These are phyloP conservation scores for Progne subis DNA, from an alignment of 2,113 vertebrate species.

Conservation along the genomic window DNA sequence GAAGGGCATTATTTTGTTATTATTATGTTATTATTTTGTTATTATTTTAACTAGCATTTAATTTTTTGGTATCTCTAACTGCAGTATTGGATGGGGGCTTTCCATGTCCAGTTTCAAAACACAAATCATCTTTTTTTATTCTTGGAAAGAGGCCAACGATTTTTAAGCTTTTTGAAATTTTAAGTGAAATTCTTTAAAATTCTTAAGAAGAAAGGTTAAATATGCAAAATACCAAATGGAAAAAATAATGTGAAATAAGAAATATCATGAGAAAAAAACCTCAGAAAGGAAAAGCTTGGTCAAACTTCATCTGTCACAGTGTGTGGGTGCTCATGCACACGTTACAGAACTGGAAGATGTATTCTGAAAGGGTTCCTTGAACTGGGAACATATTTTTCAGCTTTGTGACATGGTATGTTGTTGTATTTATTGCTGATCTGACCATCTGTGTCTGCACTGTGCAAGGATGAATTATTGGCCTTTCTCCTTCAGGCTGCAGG, in stretches of 20 bases:
- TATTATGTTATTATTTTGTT: background rate
- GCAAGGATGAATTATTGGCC: background rate
- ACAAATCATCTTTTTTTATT: background rate
- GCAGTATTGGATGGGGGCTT: background rate
- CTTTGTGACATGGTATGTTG: background rate
- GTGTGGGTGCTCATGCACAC: background rate
- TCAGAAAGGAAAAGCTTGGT: background rate
- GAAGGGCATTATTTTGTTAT: background rate
- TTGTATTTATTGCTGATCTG: background rate
- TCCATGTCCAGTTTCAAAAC: background rate
- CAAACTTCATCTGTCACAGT: background rate
- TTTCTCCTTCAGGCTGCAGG: slow-evolving; percentile 79
- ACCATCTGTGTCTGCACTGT: background rate
- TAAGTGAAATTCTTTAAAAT: background rate
- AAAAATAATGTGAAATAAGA: background rate
- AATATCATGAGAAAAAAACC: background rate
- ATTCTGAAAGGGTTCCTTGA: background rate
- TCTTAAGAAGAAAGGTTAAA: background rate
- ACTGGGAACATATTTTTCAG: background rate
- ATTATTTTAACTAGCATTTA: background rate
- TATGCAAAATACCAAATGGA: background rate
- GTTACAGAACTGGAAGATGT: background rate
- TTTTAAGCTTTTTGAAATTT: background rate
- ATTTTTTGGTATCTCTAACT: background rate
- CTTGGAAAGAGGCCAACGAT: background rate